Percentiles rank a stretch among this genome's conserved stretches.
phyloP scores from a whole-genome alignment of 2,888 invertebrate species.

The Meiosimyza platycephala region DNA sequence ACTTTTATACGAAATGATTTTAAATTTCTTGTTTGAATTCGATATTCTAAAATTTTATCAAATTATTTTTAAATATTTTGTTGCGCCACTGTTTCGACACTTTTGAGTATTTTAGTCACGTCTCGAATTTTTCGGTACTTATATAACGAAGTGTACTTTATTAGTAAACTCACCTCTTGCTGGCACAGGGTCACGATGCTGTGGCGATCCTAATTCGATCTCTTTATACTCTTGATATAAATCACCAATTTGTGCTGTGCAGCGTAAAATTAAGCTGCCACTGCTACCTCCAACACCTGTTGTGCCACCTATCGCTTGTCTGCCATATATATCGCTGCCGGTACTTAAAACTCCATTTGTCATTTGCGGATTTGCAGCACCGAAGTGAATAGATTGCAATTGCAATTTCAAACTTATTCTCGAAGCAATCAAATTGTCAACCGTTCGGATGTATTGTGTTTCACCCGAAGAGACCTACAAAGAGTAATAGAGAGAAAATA shows the following conservation, averaged over 20 bases:
- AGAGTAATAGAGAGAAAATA: background rate
- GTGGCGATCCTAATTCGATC: conserved; percentile 77
- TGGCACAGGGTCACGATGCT: conserved; percentile 78
- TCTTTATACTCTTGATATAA: conserved; percentile 78
- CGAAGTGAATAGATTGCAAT: conserved; percentile 66
- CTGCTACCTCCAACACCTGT: conserved; percentile 45
- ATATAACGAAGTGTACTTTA: background rate
- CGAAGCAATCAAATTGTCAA: conserved; percentile 65
- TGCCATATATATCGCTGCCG: conserved; percentile 41
- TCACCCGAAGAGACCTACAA: conserved; percentile 62
- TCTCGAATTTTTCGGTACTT: too few species aligned
- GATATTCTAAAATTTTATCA: too few species aligned
- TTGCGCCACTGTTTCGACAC: too few species aligned
- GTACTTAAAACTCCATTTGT: conserved; percentile 48
- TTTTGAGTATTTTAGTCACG: too few species aligned
- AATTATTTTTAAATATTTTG: too few species aligned
- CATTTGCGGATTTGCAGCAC: conserved; percentile 46
- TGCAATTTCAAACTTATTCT: conserved; percentile 65
- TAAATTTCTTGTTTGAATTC: too few species aligned
- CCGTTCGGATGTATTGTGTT: conserved; percentile 64
- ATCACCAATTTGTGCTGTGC: conserved; percentile 77
- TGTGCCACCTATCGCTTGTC: conserved; percentile 39
- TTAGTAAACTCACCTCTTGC: conserved; percentile 75
- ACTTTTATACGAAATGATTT: too few species aligned
- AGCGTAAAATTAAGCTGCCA: conserved; percentile 75